Evolutionary conservation across 2,113 vertebrate species (phyloP), one percentile per base, ranked within the genome.

Genomic region (Poicephalus meyeri): DNA sequence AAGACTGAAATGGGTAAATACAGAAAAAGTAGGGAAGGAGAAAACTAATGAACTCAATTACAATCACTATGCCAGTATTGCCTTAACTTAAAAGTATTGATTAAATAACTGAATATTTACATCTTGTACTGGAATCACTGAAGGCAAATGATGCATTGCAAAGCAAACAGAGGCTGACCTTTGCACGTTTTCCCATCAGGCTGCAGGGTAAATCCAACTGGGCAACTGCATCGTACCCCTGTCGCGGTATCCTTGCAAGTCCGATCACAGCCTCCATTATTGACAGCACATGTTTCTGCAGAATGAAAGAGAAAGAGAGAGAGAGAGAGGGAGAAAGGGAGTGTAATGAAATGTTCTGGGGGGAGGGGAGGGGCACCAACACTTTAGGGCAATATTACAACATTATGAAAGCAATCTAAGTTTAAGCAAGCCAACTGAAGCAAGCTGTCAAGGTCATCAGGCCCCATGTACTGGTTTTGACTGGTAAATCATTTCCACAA

Each of bases 141-240:
- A 96, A 95, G 74, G 94, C 94, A 97, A 93, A 92, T 89, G 95
- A 95, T 96, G 92, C 95, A 97, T 95, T 89, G 89, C 91, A 98
- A 97, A 96, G 90, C 97, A 96, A 96, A 98, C 94, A 96, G 86
- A 92, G 35, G 97, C 99, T 99, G 96, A 99, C 99, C 99, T 99
- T 99, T 99, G 97, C 99, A 99, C 8, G 99, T 99, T 98, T 99
- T 99, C 89, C 99, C 99, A 29, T 99, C 99, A 1, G 99, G 98
- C 97, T 99, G 99, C 87, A 99, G 98, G 17, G 99, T 99, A 97
- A 99, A 99, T 92, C 99, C 99, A 47, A 99, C 99, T 0, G 99
- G 99, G 97, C 99, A 99, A 97, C 99, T 99, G 97, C 99, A 99
- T 31, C 99, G 98, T 26, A 99, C 99, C 47, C 99, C 99, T 0